phyloP scores from a whole-genome alignment of 2,888 invertebrate genomes.

The Tribolium freemani region DNA sequence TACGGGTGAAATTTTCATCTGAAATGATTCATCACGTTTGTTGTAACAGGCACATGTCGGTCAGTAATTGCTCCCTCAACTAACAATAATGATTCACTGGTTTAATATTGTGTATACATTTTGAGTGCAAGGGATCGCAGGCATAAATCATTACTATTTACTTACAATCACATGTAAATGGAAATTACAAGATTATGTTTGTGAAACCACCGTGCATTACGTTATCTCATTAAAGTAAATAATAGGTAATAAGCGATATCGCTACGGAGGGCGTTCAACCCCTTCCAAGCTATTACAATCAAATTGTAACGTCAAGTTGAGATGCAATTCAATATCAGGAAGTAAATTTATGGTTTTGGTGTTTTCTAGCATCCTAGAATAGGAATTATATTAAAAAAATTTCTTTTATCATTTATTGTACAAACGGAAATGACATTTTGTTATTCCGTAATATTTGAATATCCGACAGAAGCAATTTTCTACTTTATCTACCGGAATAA shows the following conservation, averaged over 20 bases:
- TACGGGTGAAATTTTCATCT: too few relatives aligned
- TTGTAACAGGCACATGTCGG: not conserved
- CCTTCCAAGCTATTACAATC: not conserved
- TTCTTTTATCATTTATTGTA: not conserved
- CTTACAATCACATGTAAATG: not conserved
- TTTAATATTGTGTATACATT: not conserved
- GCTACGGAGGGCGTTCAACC: slow-evolving; percentile 7
- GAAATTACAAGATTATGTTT: slow-evolving; percentile 10
- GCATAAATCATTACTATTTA: not conserved
- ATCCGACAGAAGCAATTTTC: not conserved
- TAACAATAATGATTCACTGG: not conserved
- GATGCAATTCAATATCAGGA: slow-evolving; percentile 7
- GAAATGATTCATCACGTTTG: too few relatives aligned
- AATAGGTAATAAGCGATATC: slow-evolving; percentile 15
- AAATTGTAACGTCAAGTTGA: not conserved
- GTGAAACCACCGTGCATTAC: not conserved
- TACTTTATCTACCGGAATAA: not conserved
- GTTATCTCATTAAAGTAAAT: slow-evolving; percentile 24
- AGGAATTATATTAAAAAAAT: not conserved
- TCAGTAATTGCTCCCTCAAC: not conserved
- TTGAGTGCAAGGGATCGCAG: not conserved
- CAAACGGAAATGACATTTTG: slow-evolving; percentile 5
- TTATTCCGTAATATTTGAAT: not conserved
- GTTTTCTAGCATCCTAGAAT: not conserved
- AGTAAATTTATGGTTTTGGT: not conserved